Evolutionary conservation across 1,140 invertebrate species (phyloP), one percentile per base, ranked within the genome.

Genomic region (Drosophila pseudoananassae): DNA sequence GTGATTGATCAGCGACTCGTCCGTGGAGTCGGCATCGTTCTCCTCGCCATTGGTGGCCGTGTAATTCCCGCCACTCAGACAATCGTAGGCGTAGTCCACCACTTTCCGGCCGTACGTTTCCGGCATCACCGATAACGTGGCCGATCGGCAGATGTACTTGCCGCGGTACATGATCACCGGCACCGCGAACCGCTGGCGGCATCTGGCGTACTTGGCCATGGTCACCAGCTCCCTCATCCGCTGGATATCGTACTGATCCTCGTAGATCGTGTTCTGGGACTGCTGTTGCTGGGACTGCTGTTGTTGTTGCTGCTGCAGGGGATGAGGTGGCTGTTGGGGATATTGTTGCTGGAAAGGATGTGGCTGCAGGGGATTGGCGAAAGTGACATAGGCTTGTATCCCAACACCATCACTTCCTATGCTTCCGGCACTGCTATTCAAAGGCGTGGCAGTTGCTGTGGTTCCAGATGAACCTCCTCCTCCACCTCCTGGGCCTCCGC

Each of bases 111-210:
- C 94, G 90, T 95, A 96, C 69, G 97, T 96, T 92, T 97, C 96
- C 7, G 95, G 94, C 51, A 95, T 95, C 51, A 95, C 94, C 20
- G 95, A 94, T 10, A 96, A 78, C 1, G 95, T 96, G 1, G 95
- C 93, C 12, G 95, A 96, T 38, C 95, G 93, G 91, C 95, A 96
- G 29, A 96, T 93, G 64, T 95, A 94, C 92, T 96, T 96, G 49
- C 95, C 95, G 64, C 96, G 94, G 83, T 94, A 96, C 47, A 97
- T 92, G 77, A 97, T 97, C 4, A 97, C 96, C 36, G 96, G 96
- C 38, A 96, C 92, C 29, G 96, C 95, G 93, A 97, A 97, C 80
- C 96, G 93, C 59, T 95, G 94, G 60, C 96, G 93, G 92, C 96
- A 97, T 72, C 92, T 79, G 4, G 94, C 94, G 77, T 93, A 93